phyloP scores from a whole-genome alignment of 1,140 invertebrate species.

The Bathynomus jamesi region DNA sequence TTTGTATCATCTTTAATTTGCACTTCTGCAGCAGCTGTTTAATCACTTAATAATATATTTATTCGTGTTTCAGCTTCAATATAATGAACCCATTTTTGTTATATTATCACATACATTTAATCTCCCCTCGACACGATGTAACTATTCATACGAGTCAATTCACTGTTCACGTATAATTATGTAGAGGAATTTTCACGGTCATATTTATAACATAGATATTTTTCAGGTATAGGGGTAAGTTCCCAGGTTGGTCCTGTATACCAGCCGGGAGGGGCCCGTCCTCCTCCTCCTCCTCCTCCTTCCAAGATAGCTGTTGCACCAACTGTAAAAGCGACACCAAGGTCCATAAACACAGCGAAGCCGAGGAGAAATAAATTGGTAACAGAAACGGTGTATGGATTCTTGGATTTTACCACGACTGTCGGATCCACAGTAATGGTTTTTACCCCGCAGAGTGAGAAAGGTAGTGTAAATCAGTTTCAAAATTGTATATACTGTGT shows the following conservation, averaged over 20 bases:
- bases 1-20: too few relatives aligned
- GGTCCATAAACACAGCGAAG: background rate
- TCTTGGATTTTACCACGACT: slow-evolving; percentile 78
- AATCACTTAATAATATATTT: too few relatives aligned
- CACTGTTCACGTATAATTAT: too few relatives aligned
- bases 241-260: background rate
- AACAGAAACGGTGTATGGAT: slow-evolving; percentile 77
- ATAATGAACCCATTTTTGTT: too few relatives aligned
- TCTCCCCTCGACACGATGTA: too few relatives aligned
- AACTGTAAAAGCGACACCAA: background rate
- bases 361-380: slow-evolving; percentile 19
- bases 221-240: background rate
- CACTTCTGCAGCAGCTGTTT: too few relatives aligned
- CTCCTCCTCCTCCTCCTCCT: too few relatives aligned
- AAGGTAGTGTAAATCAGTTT: background rate
- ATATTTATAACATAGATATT: background rate
- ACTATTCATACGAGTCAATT: too few relatives aligned
- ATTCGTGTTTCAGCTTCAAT: too few relatives aligned
- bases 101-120: too few relatives aligned
- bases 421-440: slow-evolving; percentile 84
- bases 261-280: background rate
- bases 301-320: background rate
- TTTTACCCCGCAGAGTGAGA: slow-evolving; percentile 56
- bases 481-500: too few relatives aligned
- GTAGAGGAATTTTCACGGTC: too few relatives aligned